Conservation (phyloP, 2,888 invertebrate species). For the Dynastes tityus region DNA sequence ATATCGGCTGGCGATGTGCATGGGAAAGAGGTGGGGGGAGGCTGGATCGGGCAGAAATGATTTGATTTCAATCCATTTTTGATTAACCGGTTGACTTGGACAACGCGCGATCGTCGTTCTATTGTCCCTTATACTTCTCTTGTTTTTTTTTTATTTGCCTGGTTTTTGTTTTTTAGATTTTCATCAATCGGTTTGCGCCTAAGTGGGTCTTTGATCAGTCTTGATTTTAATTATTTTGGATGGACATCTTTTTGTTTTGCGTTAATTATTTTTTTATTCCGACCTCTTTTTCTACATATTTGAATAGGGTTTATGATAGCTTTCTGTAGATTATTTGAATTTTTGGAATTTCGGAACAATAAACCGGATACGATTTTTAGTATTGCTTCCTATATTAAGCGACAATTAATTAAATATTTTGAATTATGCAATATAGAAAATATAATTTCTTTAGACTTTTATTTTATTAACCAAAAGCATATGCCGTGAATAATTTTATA, state of each 20-base stretch:
- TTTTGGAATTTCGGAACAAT: slow-evolving; percentile 4
- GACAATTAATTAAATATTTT: too few species aligned
- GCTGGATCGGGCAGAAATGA: slow-evolving; percentile 54
- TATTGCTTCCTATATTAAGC: too few species aligned
- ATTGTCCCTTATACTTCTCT: slow-evolving; percentile 36
- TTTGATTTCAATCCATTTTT: slow-evolving; percentile 63
- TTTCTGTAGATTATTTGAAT: neutral
- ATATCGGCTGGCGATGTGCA: slow-evolving; percentile 40
- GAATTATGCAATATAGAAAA: too few species aligned
- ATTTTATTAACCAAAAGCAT: too few species aligned
- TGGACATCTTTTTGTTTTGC: slow-evolving; percentile 55
- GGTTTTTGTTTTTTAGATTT: slow-evolving; percentile 40
- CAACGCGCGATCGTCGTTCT: slow-evolving; percentile 52
- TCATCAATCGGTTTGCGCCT: slow-evolving; percentile 56
- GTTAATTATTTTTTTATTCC: slow-evolving; percentile 55
- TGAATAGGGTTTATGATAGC: neutral
- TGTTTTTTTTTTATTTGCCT: slow-evolving; percentile 36
- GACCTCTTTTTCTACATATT: neutral
- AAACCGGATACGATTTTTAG: too few species aligned
- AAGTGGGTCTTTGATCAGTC: slow-evolving; percentile 58
- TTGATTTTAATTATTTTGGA: slow-evolving; percentile 56
- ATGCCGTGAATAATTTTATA: too few species aligned
- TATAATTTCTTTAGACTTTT: too few species aligned
- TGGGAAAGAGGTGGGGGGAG: slow-evolving; percentile 35
- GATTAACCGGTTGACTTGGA: slow-evolving; percentile 61